phyloP scores from a whole-genome alignment of 1,140 invertebrate species.

The Homarus americanus region DNA sequence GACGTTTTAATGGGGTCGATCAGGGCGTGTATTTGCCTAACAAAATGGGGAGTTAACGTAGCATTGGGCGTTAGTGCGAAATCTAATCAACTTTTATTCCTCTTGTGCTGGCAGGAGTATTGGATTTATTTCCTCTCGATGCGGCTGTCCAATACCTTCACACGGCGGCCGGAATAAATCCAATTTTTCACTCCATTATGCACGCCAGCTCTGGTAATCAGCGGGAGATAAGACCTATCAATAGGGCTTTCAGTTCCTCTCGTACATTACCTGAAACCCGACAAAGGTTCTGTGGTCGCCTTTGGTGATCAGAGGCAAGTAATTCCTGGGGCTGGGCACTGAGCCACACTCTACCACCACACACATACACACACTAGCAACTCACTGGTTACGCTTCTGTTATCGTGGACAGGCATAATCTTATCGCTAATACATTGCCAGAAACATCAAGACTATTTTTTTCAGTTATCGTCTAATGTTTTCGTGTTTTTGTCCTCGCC shows the following conservation, averaged over 20 bases:
- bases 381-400: too few species aligned
- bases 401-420: background rate
- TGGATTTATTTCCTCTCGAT: conserved; percentile 41
- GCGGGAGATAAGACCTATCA: conserved; percentile 37
- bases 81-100: conserved; percentile 56
- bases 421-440: background rate
- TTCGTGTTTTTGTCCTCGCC: too few species aligned
- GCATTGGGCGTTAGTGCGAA: background rate
- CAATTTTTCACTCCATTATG: conserved; percentile 54
- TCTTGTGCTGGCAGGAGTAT: conserved; percentile 38
- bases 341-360: background rate
- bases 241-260: conserved; percentile 27
- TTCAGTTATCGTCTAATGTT: too few species aligned
- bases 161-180: conserved; percentile 39
- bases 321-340: background rate
- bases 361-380: conserved; percentile 1
- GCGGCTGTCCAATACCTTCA: conserved; percentile 35
- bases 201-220: conserved; percentile 30
- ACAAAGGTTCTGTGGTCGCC: background rate
- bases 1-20: conserved; percentile 35
- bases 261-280: conserved; percentile 26
- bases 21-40: conserved; percentile 26
- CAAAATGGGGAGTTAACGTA: conserved; percentile 37
- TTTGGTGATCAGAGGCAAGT: background rate
- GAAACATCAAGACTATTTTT: background rate